Evolutionary conservation across 2,113 vertebrate species (phyloP), one percentile per base, ranked within the genome.

Genomic region (Protobothrops mucrosquamatus): DNA sequence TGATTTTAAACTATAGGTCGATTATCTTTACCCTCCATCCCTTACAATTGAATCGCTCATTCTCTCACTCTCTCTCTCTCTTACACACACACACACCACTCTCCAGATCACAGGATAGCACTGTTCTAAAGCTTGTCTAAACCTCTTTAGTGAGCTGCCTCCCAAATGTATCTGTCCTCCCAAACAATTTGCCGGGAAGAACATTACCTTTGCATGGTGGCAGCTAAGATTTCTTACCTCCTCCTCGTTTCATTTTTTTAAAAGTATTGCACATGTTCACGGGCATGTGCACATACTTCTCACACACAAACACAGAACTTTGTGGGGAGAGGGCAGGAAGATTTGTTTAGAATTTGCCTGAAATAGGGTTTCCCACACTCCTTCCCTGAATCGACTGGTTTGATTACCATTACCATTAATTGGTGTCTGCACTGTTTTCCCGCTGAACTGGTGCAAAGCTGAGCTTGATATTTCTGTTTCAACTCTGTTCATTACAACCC

Each of bases 391-490:
- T 18, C 55, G 85, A 88, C 34, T 91, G 48, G 89, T 74, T 91
- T 93, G 92, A 87, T 88, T 93, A 43, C 48, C 55, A 87, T 88
- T 93, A 43, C 34, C 55, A 91, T 74, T 64, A 56, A 91, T 48
- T 23, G 92, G 34, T 23, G 85, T 56, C 51, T 55, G 90, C 8
- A 18, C 57, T 39, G 61, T 52, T 88, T 74, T 52, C 34, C 59
- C 51, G 29, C 43, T 6, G 86, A 96, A 94, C 93, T 46, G 92
- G 95, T 93, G 96, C 92, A 94, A 94, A 94, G 96, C 48, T 91
- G 89, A 34, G 46, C 22, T 34, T 7, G 26, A 8, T 24, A 55
- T 88, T 5, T 64, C 46, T 52, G 46, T 46, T 46, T 46, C 55
- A 87, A 23, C 85, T 22, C 34, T 6, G 39, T 57, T 59, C 55